A percentile compares a stretch with the other conserved stretches of the same genome.
phyloP scores from a whole-genome alignment of 64 coral and sea anemone species.

The Orbicella faveolata region DNA sequence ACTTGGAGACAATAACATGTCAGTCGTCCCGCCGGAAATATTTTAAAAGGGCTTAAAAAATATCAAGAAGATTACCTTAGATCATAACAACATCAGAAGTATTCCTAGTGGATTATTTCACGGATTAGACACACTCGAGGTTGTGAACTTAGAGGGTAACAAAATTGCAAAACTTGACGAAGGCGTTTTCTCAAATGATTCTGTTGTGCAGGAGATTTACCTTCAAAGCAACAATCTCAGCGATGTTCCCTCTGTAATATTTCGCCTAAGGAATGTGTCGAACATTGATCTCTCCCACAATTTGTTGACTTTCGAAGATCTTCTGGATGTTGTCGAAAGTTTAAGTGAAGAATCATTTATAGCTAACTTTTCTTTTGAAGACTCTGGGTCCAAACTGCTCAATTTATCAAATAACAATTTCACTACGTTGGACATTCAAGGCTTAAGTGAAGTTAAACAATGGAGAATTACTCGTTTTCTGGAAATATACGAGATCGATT shows the following conservation, averaged over 20 bases:
- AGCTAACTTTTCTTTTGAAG: background rate
- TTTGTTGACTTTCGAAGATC: conserved; percentile 31
- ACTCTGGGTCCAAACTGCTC: background rate
- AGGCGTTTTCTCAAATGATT: conserved; percentile 40
- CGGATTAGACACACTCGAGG: conserved; percentile 5
- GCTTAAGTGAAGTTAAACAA: conserved; percentile 3
- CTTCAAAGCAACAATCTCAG: conserved; percentile 55
- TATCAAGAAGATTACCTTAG: conserved; percentile 43
- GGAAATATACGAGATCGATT: conserved; percentile 36
- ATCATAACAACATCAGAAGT: conserved; percentile 42
- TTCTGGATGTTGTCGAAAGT: conserved; percentile 27
- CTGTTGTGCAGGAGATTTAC: conserved; percentile 33
- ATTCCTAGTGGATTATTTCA: conserved; percentile 16
- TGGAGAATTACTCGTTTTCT: conserved; percentile 31
- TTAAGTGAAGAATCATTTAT: background rate
- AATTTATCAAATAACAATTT: conserved; percentile 48
- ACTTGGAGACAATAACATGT: conserved; percentile 56
- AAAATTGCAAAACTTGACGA: conserved; percentile 32
- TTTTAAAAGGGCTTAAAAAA: conserved; percentile 16
- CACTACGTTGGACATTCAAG: conserved; percentile 18
- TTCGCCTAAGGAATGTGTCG: background rate
- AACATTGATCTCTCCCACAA: conserved; percentile 64
- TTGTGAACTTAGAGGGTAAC: conserved; percentile 60
- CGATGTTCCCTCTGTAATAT: conserved; percentile 18
- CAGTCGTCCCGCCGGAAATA: conserved; percentile 18